Evolutionary conservation across 2,888 invertebrate species (phyloP).

Genomic region (Ptychoptera contaminata): DNA sequence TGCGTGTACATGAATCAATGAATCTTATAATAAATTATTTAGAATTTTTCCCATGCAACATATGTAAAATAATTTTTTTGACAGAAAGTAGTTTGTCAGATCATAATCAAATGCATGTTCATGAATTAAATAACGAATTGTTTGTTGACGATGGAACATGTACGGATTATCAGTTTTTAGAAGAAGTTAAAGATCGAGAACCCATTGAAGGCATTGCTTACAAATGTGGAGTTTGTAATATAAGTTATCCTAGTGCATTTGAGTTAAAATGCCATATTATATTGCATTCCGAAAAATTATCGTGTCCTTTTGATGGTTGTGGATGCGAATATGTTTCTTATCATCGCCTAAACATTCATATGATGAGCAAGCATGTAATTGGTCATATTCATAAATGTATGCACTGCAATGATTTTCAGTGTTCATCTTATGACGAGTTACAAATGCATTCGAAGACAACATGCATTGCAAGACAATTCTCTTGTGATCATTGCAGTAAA

Average conservation of each 20-base stretch:
- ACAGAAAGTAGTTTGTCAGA: background rate
- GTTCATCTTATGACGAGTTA: conserved; percentile 7
- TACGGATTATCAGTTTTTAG: conserved; percentile 11
- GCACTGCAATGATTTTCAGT: conserved; percentile 6
- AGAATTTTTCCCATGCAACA: conserved; percentile 6
- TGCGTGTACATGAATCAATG: conserved; percentile 8
- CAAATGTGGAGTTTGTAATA: conserved; percentile 7
- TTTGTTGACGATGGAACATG: conserved; percentile 6
- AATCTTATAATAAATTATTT: conserved; percentile 4
- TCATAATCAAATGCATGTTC: conserved; percentile 3
- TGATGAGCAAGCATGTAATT: conserved; percentile 8
- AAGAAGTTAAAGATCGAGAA: conserved; percentile 3
- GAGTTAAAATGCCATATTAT: conserved; percentile 8
- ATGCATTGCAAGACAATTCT: conserved; percentile 8
- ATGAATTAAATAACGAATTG: background rate
- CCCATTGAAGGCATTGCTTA: background rate
- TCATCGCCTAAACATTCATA: conserved; percentile 7
- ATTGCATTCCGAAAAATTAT: conserved; percentile 7
- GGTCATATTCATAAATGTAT: conserved; percentile 3
- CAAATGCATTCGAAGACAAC: conserved; percentile 7
- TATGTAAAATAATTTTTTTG: conserved; percentile 7
- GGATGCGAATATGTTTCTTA: conserved; percentile 9
- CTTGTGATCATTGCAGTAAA: conserved; percentile 10
- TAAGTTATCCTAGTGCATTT: conserved; percentile 2
- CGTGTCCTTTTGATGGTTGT: conserved; percentile 9